Evolutionary conservation across 2,113 vertebrate species (phyloP), one percentile per base, ranked within the genome.

Genomic region (Patagioenas fasciata): DNA sequence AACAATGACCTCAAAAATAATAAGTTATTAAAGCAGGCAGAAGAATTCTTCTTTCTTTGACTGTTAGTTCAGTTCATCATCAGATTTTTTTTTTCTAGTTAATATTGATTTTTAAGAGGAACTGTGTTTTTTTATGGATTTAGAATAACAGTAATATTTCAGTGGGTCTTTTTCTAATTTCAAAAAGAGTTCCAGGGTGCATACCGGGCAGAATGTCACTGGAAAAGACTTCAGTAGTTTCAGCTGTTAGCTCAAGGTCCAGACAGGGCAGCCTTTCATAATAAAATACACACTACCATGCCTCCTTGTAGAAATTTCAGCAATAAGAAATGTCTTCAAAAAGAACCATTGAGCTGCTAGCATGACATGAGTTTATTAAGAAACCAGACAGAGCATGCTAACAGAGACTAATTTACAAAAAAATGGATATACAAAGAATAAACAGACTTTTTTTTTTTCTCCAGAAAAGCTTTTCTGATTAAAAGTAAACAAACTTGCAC

Each of bases 1-100:
- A 97, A 95, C 70, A 97, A 92, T 85, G 94, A 91, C 79, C 70
- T 91, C 95, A 96, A 95, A 96, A 91, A 80, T 89, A 83, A 93
- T 16, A 91, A 81, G n/a, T 84, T 92, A 88, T 73, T 95, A 91
- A 80, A 75, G 28, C 53, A 90, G 40, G 75, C 51, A 73, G 75
- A 89, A 89, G 14, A 82, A 64, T 70, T 80, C 2, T 60, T 82
- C 60, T 85, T 72, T 66, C 71, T 93, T 82, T 54, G 67, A 93
- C 50, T 91, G 60, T 87, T 72, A 92, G 44, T 84, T 95, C 26
- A 84, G 57, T 34, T 94, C 26, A 66, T 51, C 86, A 50, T 50
- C 10, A 73, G 44, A 67, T 13, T 34, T 15, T 20, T n/a, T n/a
- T 50, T 83, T 72, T 58, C 19, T 61, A 21, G 60, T 80, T 58